These are phyloP conservation scores for Halcyon leucocephala DNA, from an alignment of 2,797 vertebrate genomes.

Conservation along the genomic window DNA sequence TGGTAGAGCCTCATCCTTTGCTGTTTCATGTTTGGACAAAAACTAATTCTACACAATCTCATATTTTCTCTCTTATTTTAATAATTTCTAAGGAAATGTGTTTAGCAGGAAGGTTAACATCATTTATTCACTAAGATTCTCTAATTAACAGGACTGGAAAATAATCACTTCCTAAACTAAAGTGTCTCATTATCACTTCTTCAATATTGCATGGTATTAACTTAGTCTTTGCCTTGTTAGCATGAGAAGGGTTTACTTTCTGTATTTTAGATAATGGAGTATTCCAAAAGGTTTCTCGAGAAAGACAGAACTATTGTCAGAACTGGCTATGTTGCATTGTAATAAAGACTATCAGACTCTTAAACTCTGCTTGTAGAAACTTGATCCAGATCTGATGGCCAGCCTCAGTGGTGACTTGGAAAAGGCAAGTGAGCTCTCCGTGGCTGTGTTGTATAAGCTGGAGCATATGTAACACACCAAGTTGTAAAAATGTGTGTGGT, in stretches of 20 bases:
- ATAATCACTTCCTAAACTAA: not conserved
- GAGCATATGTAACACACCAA: not conserved
- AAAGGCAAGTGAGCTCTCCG: not conserved
- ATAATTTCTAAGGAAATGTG: not conserved
- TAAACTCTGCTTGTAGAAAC: not conserved
- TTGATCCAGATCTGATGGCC: not conserved
- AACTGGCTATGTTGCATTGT: not conserved
- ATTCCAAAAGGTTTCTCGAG: not conserved
- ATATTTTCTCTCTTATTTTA: not conserved
- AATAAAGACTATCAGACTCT: not conserved
- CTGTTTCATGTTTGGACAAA: not conserved
- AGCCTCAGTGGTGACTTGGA: not conserved
- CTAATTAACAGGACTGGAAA: not conserved
- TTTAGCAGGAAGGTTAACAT: not conserved
- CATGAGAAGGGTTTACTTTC: not conserved
- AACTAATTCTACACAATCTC: not conserved
- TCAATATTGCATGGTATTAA: not conserved
- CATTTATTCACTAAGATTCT: not conserved
- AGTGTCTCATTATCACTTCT: not conserved
- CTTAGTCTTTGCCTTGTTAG: not conserved
- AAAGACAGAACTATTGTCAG: not conserved
- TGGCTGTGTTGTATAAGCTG: not conserved
- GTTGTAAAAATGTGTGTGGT: not conserved
- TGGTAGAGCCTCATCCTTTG: not conserved
- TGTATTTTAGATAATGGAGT: not conserved